phyloP scores from a whole-genome alignment of 1,140 invertebrate genomes.

The Drosophila tropicalis region DNA sequence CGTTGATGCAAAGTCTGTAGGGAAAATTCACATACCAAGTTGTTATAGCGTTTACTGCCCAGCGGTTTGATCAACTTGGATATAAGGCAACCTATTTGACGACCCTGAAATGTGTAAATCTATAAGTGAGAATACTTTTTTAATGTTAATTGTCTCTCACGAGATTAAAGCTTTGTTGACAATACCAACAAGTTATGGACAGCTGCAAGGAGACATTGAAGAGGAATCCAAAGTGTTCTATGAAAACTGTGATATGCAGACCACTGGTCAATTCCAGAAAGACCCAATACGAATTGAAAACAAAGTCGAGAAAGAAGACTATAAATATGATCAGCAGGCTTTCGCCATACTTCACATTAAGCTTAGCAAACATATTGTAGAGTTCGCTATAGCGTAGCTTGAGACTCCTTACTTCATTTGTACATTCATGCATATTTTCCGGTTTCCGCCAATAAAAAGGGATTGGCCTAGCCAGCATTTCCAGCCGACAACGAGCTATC shows the following conservation, averaged over 20 bases:
- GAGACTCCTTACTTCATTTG: constrained; percentile 17
- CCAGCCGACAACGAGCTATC: constrained; percentile 23
- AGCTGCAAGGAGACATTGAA: constrained; percentile 45
- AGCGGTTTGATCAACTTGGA: constrained; percentile 65
- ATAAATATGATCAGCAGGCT: constrained; percentile 61
- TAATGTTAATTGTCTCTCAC: constrained; percentile 25
- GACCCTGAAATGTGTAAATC: constrained; percentile 46
- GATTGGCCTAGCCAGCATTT: constrained; percentile 26
- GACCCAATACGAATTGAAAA: constrained; percentile 67
- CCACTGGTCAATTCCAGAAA: constrained; percentile 31
- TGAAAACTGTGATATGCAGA: neutral
- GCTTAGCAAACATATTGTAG: constrained; percentile 22
- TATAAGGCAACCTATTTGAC: constrained; percentile 72
- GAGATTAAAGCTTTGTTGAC: constrained; percentile 60
- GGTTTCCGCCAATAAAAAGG: constrained; percentile 14
- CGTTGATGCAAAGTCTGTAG: constrained; percentile 75
- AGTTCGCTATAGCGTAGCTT: constrained; percentile 53
- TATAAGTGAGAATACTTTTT: neutral
- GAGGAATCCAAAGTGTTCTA: constrained; percentile 26
- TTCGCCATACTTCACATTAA: constrained; percentile 52
- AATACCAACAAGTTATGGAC: constrained; percentile 61
- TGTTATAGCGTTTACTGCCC: constrained; percentile 72
- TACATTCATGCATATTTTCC: neutral
- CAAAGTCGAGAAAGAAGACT: constrained; percentile 51
- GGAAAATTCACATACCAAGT: constrained; percentile 72